A percentile compares a stretch with the other conserved stretches of the same genome.
phyloP scores from a whole-genome alignment of 2,888 invertebrate species.

The Anagyrus pseudococci region DNA sequence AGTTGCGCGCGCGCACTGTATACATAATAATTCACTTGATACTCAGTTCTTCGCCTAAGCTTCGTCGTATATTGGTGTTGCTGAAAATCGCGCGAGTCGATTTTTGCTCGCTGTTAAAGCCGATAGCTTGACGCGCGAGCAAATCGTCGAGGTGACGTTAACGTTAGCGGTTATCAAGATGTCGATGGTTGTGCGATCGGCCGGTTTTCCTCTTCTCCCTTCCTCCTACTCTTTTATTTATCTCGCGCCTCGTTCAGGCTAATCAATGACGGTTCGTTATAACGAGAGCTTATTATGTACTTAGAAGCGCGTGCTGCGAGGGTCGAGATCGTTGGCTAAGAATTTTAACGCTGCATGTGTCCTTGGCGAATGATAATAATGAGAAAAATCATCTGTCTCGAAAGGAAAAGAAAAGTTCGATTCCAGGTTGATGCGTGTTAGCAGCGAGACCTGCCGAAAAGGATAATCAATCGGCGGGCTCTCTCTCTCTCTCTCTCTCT shows the following conservation, averaged over 20 bases:
- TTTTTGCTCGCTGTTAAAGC: not conserved
- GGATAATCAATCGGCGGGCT: too few relatives aligned
- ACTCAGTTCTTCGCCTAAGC: slow-evolving; percentile 29
- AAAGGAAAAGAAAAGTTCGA: not conserved
- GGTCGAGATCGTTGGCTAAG: slow-evolving; percentile 12
- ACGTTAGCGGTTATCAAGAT: too few relatives aligned
- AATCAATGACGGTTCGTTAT: slow-evolving; percentile 12
- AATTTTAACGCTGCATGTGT: too few relatives aligned
- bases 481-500: too few relatives aligned
- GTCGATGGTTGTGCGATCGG: too few relatives aligned
- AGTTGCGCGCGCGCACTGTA: slow-evolving; percentile 51
- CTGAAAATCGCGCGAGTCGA: slow-evolving; percentile 3
- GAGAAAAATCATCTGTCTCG: not conserved
- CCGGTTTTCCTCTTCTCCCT: not conserved
- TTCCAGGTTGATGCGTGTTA: too few relatives aligned
- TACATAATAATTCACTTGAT: slow-evolving; percentile 42
- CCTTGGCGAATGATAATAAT: too few relatives aligned
- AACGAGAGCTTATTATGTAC: not conserved
- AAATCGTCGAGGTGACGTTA: not conserved
- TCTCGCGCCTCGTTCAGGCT: not conserved
- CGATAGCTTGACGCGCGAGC: not conserved
- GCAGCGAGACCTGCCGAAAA: not conserved
- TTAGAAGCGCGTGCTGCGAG: not conserved
- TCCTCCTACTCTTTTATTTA: slow-evolving; percentile 5
- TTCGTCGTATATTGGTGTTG: slow-evolving; percentile 43